phyloP scores from a whole-genome alignment of 2,888 invertebrate species.

The Cosmopolites sordidus region DNA sequence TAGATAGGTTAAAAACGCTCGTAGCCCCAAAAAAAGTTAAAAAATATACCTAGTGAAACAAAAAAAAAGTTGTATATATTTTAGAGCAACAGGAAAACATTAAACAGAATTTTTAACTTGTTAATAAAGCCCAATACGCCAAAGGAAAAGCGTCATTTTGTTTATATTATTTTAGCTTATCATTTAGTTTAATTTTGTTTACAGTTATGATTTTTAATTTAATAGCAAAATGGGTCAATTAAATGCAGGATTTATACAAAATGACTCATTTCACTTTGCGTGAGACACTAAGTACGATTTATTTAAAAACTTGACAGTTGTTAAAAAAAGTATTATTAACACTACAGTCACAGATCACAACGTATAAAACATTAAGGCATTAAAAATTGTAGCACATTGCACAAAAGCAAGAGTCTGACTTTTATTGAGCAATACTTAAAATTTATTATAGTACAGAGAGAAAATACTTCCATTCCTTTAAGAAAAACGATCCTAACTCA shows the following conservation, averaged over 20 bases:
- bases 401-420: constrained; percentile 25
- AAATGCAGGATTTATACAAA: no score
- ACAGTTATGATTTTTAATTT: no score
- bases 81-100: constrained; percentile 19
- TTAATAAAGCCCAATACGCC: constrained; percentile 4
- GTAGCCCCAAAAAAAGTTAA: constrained; percentile 38
- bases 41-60: constrained; percentile 36
- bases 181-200: no score
- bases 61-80: constrained; percentile 24
- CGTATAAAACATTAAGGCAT: constrained; percentile 21
- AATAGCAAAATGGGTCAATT: no score
- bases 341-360: constrained; percentile 20
- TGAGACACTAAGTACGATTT: background rate
- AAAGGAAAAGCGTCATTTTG: constrained; percentile 5
- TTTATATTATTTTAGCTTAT: background rate
- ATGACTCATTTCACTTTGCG: no score
- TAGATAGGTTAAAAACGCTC: constrained; percentile 41
- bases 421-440: constrained; percentile 25
- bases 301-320: constrained; percentile 13
- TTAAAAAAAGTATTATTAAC: constrained; percentile 11
- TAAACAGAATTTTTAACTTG: constrained; percentile 31
- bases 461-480: background rate
- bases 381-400: constrained; percentile 24
- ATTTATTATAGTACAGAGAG: constrained; percentile 17
- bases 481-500: constrained; percentile 1